phyloP scores from a whole-genome alignment of 2,113 vertebrate species.

The Triplophysa dalaica region DNA sequence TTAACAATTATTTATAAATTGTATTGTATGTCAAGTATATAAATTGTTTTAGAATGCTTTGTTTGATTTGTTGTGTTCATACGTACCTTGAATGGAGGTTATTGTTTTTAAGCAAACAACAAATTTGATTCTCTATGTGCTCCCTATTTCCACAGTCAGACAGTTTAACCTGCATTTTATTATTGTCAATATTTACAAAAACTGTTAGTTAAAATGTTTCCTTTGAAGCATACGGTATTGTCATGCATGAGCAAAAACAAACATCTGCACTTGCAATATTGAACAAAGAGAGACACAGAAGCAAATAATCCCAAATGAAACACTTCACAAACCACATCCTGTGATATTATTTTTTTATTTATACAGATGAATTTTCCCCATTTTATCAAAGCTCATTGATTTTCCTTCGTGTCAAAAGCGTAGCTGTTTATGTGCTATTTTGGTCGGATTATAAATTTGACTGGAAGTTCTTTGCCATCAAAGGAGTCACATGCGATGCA shows the following conservation, averaged over 20 bases:
- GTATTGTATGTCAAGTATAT: neutral
- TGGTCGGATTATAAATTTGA: neutral
- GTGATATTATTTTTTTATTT: neutral
- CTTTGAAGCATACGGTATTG: neutral
- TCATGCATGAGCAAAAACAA: neutral
- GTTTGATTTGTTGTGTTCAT: slow-evolving; percentile 37
- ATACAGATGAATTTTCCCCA: neutral
- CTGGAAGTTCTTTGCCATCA: neutral
- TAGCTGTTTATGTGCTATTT: neutral
- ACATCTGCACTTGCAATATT: slow-evolving; percentile 10
- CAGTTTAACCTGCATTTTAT: neutral
- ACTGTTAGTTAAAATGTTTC: neutral
- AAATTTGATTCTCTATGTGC: slow-evolving; percentile 10
- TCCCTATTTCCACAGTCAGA: slow-evolving; percentile 22
- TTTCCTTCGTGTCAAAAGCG: neutral
- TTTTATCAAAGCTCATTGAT: neutral
- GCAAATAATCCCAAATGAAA: slow-evolving; percentile 1
- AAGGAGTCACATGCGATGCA: neutral
- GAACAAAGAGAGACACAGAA: neutral
- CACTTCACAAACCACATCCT: slow-evolving; percentile 7
- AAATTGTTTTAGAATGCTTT: neutral
- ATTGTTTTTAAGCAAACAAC: slow-evolving; percentile 17
- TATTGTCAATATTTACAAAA: neutral
- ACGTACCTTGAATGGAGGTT: slow-evolving; percentile 3
- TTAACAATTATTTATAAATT: too few relatives aligned